These are phyloP conservation scores for Pomatostomus ruficeps DNA, from an alignment of 2,113 vertebrate genomes.

Conservation along the genomic window DNA sequence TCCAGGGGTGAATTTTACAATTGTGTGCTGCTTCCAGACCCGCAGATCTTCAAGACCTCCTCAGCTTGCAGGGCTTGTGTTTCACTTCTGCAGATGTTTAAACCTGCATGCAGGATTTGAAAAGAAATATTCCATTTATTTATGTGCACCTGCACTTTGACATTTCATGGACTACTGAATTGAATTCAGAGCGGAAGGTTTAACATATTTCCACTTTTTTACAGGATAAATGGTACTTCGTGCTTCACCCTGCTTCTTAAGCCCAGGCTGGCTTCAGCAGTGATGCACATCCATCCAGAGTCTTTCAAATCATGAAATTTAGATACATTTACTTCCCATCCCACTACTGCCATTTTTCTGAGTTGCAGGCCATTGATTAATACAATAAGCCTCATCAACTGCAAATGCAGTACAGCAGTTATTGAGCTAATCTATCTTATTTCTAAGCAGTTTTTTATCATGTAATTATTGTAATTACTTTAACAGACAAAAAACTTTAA, in stretches of 20 bases:
- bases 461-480: constrained; percentile 50
- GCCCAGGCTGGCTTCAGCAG: neutral
- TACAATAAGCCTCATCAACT: constrained; percentile 27
- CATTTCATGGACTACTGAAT: neutral
- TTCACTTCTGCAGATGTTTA: neutral
- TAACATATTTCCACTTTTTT: neutral
- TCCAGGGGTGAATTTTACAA: neutral
- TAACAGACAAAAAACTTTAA: constrained; percentile 5
- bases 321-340: neutral
- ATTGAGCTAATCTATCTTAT: constrained; percentile 54
- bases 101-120: neutral
- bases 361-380: neutral
- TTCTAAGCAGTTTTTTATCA: constrained; percentile 36
- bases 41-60: neutral
- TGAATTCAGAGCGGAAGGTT: neutral
- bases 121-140: neutral
- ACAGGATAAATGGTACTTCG: neutral
- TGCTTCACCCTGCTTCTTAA: neutral
- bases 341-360: neutral
- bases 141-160: neutral
- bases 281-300: neutral
- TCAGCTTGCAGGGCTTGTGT: neutral
- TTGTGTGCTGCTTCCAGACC: neutral
- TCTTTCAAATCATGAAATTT: neutral
- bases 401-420: neutral